Percentiles rank a stretch among this genome's conserved stretches.
Evolutionary conservation across 2,113 vertebrate species (phyloP).

Genomic region (Scomber japonicus): DNA sequence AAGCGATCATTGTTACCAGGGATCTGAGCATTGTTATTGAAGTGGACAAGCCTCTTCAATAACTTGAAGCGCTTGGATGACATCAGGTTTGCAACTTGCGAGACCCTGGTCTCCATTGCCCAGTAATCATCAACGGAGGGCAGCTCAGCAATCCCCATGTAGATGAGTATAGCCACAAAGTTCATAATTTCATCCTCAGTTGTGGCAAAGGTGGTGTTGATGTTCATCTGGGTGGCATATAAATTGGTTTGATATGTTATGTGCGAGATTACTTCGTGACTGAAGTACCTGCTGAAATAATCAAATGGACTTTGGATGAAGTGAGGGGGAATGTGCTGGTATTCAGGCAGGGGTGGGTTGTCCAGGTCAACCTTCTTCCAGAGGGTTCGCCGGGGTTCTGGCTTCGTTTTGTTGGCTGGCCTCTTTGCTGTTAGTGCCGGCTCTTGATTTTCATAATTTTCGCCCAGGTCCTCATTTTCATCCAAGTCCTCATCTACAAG

Average conservation of each 20-base stretch:
- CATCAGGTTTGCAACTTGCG: slow-evolving; percentile 25
- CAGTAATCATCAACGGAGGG: slow-evolving; percentile 14
- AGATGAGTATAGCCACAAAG: slow-evolving; percentile 5
- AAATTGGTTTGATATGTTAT: slow-evolving; percentile 11
- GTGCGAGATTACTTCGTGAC: neutral
- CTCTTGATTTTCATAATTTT: too few species aligned
- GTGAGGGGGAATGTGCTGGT: too few species aligned
- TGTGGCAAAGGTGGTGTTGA: slow-evolving; percentile 22
- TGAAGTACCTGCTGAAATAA: neutral
- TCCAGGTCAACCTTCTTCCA: too few species aligned
- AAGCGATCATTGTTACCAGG: neutral
- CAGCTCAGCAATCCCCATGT: neutral
- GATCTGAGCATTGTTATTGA: slow-evolving; percentile 17
- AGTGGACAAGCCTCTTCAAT: slow-evolving; percentile 17
- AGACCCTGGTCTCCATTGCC: slow-evolving; percentile 23
- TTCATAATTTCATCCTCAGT: slow-evolving; percentile 17
- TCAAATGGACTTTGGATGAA: too few species aligned
- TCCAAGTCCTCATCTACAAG: too few species aligned
- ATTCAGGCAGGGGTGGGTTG: too few species aligned
- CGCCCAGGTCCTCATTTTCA: too few species aligned
- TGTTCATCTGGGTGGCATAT: neutral
- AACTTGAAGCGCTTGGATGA: slow-evolving; percentile 34
- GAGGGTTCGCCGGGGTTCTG: too few species aligned
- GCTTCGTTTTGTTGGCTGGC: too few species aligned
- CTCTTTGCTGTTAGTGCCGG: too few species aligned